A percentile compares a stretch with the other conserved stretches of the same genome.
These are phyloP conservation scores for Trissolcus brochymenae DNA, from an alignment of 2,888 invertebrate species.

Conservation along the genomic window DNA sequence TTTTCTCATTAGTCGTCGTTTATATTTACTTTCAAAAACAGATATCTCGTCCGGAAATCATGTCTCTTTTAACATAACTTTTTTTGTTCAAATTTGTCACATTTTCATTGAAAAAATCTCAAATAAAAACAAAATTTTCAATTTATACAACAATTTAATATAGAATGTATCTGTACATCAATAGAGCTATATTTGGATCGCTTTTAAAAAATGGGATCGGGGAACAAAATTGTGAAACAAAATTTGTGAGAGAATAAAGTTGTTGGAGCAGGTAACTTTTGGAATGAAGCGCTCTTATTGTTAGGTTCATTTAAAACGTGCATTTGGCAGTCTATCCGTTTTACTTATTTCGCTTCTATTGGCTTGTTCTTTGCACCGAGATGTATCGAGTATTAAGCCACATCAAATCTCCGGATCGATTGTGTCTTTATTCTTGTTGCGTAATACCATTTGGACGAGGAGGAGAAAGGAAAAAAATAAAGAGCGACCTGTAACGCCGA, in stretches of 20 bases:
- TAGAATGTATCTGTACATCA: too few species aligned
- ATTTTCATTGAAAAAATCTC: too few species aligned
- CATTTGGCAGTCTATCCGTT: constrained; percentile 58
- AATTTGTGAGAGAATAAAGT: background rate
- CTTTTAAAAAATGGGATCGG: too few species aligned
- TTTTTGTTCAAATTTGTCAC: too few species aligned
- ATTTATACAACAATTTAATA: too few species aligned
- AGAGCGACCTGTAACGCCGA: constrained; percentile 56
- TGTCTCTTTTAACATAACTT: too few species aligned
- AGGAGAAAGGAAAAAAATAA: constrained; percentile 44
- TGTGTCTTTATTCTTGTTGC: constrained; percentile 61
- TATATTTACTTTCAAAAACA: too few species aligned
- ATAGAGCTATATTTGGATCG: too few species aligned
- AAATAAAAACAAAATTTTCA: too few species aligned
- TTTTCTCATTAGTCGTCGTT: background rate
- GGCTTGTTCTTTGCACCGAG: constrained; percentile 45
- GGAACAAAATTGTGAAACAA: background rate
- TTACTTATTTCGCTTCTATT: constrained; percentile 56
- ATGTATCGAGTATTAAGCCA: constrained; percentile 60
- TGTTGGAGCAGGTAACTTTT: constrained; percentile 48
- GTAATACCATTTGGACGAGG: constrained; percentile 57
- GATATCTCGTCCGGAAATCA: too few species aligned
- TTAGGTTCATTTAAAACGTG: constrained; percentile 36
- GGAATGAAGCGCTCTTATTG: constrained; percentile 52
- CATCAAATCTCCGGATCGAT: constrained; percentile 65